Evolutionary conservation across 2,888 invertebrate genomes (phyloP).

Genomic region (Cylloceria caligata): DNA sequence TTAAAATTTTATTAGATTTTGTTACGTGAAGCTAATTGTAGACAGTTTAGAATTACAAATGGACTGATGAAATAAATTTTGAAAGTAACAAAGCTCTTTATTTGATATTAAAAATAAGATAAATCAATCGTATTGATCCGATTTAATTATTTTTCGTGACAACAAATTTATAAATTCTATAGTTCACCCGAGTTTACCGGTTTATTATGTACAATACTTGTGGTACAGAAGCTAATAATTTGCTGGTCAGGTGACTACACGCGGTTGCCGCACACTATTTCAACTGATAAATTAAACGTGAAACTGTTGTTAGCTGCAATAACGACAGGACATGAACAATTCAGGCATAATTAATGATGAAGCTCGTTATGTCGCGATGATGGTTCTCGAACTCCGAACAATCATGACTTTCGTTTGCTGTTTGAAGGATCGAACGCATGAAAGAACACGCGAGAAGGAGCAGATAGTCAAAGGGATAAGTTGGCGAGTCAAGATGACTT

Average conservation of each 20-base stretch:
- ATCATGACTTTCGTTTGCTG: slow-evolving; percentile 29
- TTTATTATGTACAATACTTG: slow-evolving; percentile 40
- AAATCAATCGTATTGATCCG: too few species aligned
- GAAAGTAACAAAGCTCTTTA: too few species aligned
- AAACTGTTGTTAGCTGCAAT: background rate
- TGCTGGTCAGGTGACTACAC: slow-evolving; percentile 33
- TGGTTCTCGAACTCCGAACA: background rate
- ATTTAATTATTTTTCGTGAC: too few species aligned
- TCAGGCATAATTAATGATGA: slow-evolving; percentile 29
- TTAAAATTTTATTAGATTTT: too few species aligned
- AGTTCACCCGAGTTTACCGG: slow-evolving; percentile 15
- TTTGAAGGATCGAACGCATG: slow-evolving; percentile 26
- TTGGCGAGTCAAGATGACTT: slow-evolving; percentile 28
- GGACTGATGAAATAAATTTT: too few species aligned
- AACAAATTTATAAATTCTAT: background rate
- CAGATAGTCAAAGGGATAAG: background rate
- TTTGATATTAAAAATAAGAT: too few species aligned
- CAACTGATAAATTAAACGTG: slow-evolving; percentile 30
- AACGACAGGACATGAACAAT: slow-evolving; percentile 31
- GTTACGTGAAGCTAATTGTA: too few species aligned
- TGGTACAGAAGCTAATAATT: slow-evolving; percentile 51
- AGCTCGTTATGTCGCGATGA: background rate
- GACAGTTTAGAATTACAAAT: too few species aligned
- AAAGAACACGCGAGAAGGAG: background rate
- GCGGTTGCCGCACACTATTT: slow-evolving; percentile 38